Base-by-base conservation (phyloP, 1,140 invertebrate species). In the Apis dorsata region DNA sequence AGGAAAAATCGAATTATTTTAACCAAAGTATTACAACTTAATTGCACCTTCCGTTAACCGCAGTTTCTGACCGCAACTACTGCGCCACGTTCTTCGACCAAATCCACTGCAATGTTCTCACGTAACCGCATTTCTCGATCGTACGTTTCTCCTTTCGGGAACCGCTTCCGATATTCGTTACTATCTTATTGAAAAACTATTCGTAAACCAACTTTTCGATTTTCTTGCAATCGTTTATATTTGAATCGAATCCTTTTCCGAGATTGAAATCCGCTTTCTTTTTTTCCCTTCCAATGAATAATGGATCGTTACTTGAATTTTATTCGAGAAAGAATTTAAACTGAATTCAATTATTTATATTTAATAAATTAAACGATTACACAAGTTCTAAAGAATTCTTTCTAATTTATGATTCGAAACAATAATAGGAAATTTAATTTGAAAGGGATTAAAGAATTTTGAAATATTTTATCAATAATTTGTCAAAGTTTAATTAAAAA, bases 81-180 rank as follows among this genome's bases (percentile, higher is more conserved):
- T 44, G 59, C 59, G 59, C 19, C 60, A 63, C 24, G 49, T 73
- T 70, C 34, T n/a, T 65, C 69, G 24, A 80, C 19, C 44, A n/a
- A 73, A 63, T 44, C 49, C 12, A 55, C 59, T 72, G 69, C 57
- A 80, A 63, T 65, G 69, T 72, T 79, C 78, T 51, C 57, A n/a
- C 21, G 11, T 28, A 79, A 72, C 68, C 59, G 21, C 69, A 62
- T 62, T 71, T 63, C 73, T 17, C 34, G 34, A 57, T 63, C 24
- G 24, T 69, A 69, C 65, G 28, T 44, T 44, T 34, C 44, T 3
- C n/a, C 19, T 53, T 59, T 8, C 62, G 28, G 0, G 9, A 28
- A n/a, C 53, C 17, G 77, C 49, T n/a, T 51, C 8, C 34, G 55
- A 60, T 34, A 44, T 44, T 49, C 21, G 19, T 44, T 49, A 2